Percentiles rank a stretch among this genome's conserved stretches.
Evolutionary conservation across 2,113 vertebrate species (phyloP).

Genomic region (Silurus asotus): DNA sequence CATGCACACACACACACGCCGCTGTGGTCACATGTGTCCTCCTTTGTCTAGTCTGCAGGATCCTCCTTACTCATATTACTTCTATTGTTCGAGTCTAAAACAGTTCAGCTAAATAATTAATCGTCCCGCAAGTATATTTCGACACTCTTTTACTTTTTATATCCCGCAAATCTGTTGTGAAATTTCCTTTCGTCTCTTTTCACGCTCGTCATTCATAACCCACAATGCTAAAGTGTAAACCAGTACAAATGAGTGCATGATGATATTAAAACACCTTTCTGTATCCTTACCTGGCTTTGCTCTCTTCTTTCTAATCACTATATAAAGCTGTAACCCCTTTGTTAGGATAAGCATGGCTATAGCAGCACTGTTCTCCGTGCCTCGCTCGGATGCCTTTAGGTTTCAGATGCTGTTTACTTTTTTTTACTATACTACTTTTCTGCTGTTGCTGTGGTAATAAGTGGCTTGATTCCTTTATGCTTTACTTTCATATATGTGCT

Average conservation of each 20-base stretch:
- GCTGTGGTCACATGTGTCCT: slow-evolving; percentile 1
- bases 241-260: background rate
- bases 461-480: background rate
- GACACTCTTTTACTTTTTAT: background rate
- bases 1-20: slow-evolving; percentile 9
- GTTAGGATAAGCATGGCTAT: background rate
- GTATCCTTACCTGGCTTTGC: background rate
- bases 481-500: background rate
- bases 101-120: background rate
- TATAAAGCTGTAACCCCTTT: slow-evolving; percentile 8
- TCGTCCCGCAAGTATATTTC: background rate
- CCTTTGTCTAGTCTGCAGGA: slow-evolving; percentile 13
- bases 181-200: background rate
- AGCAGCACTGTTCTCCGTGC: slow-evolving; percentile 15
- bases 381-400: slow-evolving; percentile 4
- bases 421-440: background rate
- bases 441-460: slow-evolving; percentile 59
- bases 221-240: background rate
- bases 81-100: background rate
- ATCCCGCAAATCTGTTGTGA: background rate
- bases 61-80: background rate
- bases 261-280: background rate
- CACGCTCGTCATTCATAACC: background rate
- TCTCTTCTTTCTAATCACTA: background rate
- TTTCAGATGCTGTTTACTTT: background rate